These are phyloP conservation scores for Ctenoplectra terminalis DNA, from an alignment of 1,140 invertebrate genomes.

Conservation along the genomic window DNA sequence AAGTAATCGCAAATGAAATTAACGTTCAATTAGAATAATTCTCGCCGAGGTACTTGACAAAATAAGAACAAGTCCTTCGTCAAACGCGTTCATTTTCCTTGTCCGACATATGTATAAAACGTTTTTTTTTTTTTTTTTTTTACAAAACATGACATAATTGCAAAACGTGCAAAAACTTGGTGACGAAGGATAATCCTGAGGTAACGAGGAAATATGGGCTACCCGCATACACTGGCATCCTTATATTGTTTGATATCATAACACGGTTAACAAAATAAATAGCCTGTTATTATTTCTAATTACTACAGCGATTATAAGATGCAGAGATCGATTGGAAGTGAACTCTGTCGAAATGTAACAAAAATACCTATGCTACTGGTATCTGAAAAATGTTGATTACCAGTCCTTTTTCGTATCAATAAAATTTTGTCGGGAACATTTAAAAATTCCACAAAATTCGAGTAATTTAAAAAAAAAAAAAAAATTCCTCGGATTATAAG, in stretches of 20 bases:
- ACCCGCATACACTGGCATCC: constrained; percentile 1
- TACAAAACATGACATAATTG: background rate
- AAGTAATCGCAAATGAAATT: background rate
- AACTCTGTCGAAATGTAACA: too few species aligned
- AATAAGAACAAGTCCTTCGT: constrained; percentile 25
- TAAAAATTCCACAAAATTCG: too few species aligned
- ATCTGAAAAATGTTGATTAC: too few species aligned
- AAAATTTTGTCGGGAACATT: too few species aligned
- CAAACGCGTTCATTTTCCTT: background rate
- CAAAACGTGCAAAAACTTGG: background rate
- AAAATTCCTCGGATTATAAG: too few species aligned
- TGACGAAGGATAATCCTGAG: background rate
- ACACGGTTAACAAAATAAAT: constrained; percentile 17
- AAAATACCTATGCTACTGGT: too few species aligned
- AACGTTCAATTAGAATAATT: background rate
- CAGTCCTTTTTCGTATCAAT: too few species aligned
- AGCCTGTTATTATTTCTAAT: background rate
- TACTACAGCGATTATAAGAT: background rate
- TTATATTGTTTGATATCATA: constrained; percentile 13
- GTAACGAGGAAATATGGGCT: constrained; percentile 3
- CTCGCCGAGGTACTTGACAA: background rate
- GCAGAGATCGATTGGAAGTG: background rate
- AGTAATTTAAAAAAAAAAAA: too few species aligned
- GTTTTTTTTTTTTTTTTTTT: too few species aligned
- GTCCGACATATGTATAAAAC: too few species aligned